These are phyloP conservation scores for Thysanoteuthis rhombus DNA, from an alignment of 2,888 invertebrate genomes.

Conservation along the genomic window DNA sequence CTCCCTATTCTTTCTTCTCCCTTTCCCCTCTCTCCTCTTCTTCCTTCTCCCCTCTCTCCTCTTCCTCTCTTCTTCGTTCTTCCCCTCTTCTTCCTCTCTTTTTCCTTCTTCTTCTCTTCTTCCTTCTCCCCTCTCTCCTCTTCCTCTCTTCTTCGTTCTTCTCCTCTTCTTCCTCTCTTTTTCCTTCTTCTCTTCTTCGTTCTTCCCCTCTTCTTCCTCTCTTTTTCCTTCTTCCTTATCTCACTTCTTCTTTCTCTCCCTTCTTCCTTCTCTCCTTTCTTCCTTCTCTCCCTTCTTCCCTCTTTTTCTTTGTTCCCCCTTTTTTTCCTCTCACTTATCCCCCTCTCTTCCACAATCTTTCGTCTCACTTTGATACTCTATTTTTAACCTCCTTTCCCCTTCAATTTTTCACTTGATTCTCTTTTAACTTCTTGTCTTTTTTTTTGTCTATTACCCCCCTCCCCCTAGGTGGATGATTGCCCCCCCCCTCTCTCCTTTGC, in stretches of 20 bases:
- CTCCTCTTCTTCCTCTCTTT: fast-evolving
- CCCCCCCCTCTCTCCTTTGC: no score
- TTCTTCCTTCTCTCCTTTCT: neutral
- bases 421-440: neutral
- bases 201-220: fast-evolving
- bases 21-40: no score
- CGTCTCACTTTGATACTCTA: no score
- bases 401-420: neutral
- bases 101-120: neutral
- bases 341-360: no score
- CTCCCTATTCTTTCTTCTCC: no score
- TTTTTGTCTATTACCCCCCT: neutral
- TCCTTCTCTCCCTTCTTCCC: neutral
- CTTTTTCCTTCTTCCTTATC: neutral
- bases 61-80: neutral
- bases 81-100: neutral
- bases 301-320: neutral
- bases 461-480: neutral
- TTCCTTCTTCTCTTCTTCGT: neutral
- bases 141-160: neutral
- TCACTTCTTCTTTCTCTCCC: neutral
- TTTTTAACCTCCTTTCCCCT: no score
- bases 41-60: neutral
- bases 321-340: no score
- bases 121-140: neutral